These are phyloP conservation scores for Gymnorhina tibicen DNA, from an alignment of 2,113 vertebrate genomes.

Conservation along the genomic window DNA sequence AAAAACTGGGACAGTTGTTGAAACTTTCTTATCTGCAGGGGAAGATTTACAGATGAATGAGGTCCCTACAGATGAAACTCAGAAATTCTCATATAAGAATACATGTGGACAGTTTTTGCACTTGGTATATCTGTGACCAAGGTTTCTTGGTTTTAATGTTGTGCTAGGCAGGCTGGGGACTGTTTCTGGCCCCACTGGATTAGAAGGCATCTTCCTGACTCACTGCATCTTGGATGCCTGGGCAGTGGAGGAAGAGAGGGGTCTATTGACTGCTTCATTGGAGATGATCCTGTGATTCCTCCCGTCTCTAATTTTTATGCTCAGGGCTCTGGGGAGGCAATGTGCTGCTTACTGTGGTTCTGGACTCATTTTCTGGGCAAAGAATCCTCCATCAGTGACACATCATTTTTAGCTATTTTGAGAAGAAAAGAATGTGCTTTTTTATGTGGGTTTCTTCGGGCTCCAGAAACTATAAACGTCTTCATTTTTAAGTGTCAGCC, in stretches of 20 bases:
- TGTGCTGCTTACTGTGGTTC: background rate
- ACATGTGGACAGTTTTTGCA: background rate
- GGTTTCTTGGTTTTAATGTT: background rate
- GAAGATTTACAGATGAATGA: background rate
- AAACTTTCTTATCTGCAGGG: background rate
- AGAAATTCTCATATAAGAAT: background rate
- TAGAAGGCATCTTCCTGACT: background rate
- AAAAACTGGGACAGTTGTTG: background rate
- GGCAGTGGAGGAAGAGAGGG: background rate
- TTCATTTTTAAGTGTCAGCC: slow-evolving; percentile 63
- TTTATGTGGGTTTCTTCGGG: slow-evolving; percentile 30
- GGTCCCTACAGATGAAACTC: background rate
- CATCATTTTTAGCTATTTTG: slow-evolving; percentile 24
- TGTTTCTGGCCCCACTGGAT: background rate
- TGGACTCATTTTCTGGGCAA: slow-evolving; percentile 13
- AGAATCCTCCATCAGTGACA: slow-evolving; percentile 13
- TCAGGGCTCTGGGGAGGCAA: background rate
- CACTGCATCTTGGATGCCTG: background rate
- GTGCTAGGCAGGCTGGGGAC: background rate
- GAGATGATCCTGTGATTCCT: background rate
- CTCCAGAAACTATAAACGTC: slow-evolving; percentile 45
- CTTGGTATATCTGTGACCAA: background rate
- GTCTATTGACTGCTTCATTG: background rate
- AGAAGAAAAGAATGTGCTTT: slow-evolving; percentile 26
- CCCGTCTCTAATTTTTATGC: background rate